These are phyloP conservation scores for Mormyrops boulengeri DNA, from an alignment of 2,797 vertebrate genomes.

Conservation along the genomic window DNA sequence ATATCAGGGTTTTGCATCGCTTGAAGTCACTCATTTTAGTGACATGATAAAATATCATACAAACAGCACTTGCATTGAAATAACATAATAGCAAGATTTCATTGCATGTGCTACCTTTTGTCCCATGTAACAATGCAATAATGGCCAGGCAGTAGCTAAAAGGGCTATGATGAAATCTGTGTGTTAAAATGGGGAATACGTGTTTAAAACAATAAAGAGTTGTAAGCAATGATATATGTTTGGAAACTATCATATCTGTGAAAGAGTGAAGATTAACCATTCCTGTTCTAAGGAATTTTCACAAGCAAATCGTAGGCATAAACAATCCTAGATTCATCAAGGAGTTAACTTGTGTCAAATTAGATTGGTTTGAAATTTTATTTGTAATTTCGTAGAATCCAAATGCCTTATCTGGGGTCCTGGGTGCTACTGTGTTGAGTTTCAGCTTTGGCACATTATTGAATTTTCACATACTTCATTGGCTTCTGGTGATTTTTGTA, in stretches of 20 bases:
- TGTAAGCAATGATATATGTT: neutral
- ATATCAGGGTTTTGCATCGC: neutral
- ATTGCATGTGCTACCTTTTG: neutral
- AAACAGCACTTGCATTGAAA: neutral
- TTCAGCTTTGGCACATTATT: neutral
- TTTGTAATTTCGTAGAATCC: neutral
- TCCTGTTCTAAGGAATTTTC: neutral
- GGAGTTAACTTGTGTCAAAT: neutral
- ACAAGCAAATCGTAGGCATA: neutral
- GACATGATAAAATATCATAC: neutral
- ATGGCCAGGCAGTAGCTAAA: neutral
- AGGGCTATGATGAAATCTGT: neutral
- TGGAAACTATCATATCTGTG: neutral
- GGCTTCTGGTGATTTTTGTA: neutral
- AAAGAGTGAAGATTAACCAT: neutral
- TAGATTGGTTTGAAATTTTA: neutral
- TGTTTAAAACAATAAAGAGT: neutral
- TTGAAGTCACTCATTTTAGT: neutral
- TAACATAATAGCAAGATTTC: neutral
- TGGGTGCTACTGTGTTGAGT: neutral
- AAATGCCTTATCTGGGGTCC: neutral
- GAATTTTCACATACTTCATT: neutral
- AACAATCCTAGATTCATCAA: neutral
- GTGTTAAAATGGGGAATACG: neutral
- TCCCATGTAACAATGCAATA: neutral